These are phyloP conservation scores for Acrossocheilus wenchowensis DNA, from an alignment of 2,797 vertebrate genomes.

Conservation along the genomic window DNA sequence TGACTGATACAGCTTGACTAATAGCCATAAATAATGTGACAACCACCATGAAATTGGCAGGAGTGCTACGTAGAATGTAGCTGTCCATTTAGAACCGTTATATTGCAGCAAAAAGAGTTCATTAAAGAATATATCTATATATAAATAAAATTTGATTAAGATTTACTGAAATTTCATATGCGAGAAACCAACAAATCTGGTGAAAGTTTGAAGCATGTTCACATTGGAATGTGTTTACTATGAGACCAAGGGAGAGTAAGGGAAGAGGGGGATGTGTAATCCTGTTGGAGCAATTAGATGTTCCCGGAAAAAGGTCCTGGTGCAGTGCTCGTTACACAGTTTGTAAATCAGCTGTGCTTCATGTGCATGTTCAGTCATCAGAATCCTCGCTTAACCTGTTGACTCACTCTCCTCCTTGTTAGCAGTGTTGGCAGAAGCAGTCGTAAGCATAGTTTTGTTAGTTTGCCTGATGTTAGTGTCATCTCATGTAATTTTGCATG, in stretches of 20 bases:
- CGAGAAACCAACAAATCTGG: not conserved
- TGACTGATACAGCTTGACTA: constrained; percentile 53
- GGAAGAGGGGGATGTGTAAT: constrained; percentile 39
- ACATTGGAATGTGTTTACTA: not conserved
- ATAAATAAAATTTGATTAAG: not conserved
- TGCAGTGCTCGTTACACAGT: constrained; percentile 45
- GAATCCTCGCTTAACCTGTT: constrained; percentile 44
- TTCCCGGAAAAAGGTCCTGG: constrained; percentile 53
- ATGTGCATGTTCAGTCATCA: constrained; percentile 50
- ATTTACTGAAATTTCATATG: not conserved
- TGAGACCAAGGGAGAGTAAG: not conserved
- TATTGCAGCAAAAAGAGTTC: not conserved
- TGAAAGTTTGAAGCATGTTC: not conserved
- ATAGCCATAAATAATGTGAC: constrained; percentile 7
- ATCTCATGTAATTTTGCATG: not conserved
- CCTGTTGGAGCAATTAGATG: constrained; percentile 46
- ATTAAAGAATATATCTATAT: not conserved
- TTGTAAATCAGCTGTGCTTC: constrained; percentile 54
- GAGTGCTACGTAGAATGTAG: not conserved
- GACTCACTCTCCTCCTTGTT: constrained; percentile 18
- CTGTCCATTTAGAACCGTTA: not conserved
- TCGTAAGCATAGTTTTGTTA: constrained; percentile 10
- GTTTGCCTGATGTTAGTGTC: constrained; percentile 35
- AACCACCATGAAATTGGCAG: not conserved
- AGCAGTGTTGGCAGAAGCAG: constrained; percentile 12